Base-by-base conservation (phyloP, 2,797 vertebrate species). In the Yasuhikotakia modesta region DNA sequence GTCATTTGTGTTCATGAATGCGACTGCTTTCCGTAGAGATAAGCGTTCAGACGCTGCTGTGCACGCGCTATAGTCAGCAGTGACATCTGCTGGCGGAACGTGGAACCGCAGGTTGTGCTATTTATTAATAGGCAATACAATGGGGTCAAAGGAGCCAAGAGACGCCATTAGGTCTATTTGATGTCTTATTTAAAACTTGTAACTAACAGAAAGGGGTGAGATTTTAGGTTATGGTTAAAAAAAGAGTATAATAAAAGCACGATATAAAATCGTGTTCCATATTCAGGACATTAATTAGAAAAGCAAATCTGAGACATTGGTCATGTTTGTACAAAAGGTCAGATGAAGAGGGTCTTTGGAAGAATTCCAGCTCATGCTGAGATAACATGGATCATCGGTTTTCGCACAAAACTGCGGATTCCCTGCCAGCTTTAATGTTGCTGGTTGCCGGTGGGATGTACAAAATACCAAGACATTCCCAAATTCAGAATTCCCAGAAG, bases 81-180 rank as follows among this genome's bases (percentile, higher is more conserved):
- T 50, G 73, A 19, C 73, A 80, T 66, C 79, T 80, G 57, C 66
- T 64, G 79, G 27, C 39, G 46, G 30, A 35, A 19, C 14, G 35
- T 50, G 27, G 61, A 3, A 74, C 4, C 39, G 30, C 60, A n/a
- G 32, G 12, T 2, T 4, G 5, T 7, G 13, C 58, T 32, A 8
- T 12, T 27, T 11, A 5, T 7, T 30, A 13, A 55, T 21, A 55
- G 53, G 19, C 8, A 0, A n/a, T 63, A 4, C 7, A 35, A 1
- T 61, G 0, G 58, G 16, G 58, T 32, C 24, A 27, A 3, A 14
- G 17, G 27, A 32, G 3, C 17, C 48, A 5, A 10, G 17, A 50
- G 48, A n/a, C 48, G 4, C 17, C 17, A 50, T 17, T 27, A 50
- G n/a, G 17, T 50, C 12, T 50, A n/a, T 50, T 50, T 6, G 17